Conservation (phyloP, 1,140 invertebrate genomes). For the Hypothenemus hampei region DNA sequence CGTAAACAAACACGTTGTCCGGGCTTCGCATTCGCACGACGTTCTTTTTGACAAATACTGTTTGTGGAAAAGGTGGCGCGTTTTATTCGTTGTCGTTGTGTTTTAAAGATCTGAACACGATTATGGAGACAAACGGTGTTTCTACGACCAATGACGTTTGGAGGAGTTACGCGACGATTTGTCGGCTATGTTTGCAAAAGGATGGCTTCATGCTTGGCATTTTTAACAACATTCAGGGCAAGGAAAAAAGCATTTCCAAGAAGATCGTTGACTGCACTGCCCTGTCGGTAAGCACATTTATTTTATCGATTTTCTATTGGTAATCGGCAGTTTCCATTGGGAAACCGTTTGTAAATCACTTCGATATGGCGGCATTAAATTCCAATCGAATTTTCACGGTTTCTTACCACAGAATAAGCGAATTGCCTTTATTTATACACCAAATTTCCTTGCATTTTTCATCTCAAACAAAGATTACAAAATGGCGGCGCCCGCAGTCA, state of each 20-base stretch:
- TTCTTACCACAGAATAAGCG: too few species aligned
- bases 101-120: too few species aligned
- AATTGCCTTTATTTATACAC: too few species aligned
- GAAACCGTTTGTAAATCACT: too few species aligned
- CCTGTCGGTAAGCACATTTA: slow-evolving; percentile 46
- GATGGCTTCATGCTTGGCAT: slow-evolving; percentile 53
- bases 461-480: too few species aligned
- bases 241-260: slow-evolving; percentile 44
- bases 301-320: too few species aligned
- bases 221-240: slow-evolving; percentile 48
- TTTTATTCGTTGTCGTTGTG: too few species aligned
- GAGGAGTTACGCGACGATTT: slow-evolving; percentile 48
- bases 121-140: slow-evolving; percentile 8
- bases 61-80: neutral
- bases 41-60: neutral
- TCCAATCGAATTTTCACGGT: too few species aligned
- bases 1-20: slow-evolving; percentile 7
- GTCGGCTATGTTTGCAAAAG: slow-evolving; percentile 53
- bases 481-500: too few species aligned
- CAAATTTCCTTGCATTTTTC: too few species aligned
- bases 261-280: slow-evolving; percentile 45
- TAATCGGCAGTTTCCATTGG: too few species aligned
- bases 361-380: too few species aligned
- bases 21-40: slow-evolving; percentile 16
- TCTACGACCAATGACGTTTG: slow-evolving; percentile 31